Percentiles rank a stretch among this genome's conserved stretches.
phyloP scores from a whole-genome alignment of 1,140 invertebrate species.

The Campoletis sonorensis region DNA sequence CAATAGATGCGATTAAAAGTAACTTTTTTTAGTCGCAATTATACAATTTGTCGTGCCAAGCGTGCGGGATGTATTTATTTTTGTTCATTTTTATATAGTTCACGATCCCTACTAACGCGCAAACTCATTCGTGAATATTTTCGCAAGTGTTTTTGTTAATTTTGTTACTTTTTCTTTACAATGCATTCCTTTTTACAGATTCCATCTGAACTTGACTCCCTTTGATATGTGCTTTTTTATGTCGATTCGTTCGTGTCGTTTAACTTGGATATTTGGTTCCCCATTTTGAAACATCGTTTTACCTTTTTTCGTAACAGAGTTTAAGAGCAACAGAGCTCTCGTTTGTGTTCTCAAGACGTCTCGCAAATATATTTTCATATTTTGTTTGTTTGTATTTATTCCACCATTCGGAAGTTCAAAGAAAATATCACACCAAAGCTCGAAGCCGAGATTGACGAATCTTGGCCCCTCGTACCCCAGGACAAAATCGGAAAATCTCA shows the following conservation, averaged over 20 bases:
- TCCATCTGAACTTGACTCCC: not conserved
- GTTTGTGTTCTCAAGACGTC: not conserved
- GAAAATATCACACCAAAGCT: slow-evolving; percentile 11
- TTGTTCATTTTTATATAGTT: not conserved
- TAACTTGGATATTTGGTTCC: not conserved
- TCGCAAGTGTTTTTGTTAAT: too few relatives aligned
- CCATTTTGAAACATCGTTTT: not conserved
- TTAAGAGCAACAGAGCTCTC: not conserved
- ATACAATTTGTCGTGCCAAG: not conserved
- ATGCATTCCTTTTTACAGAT: not conserved
- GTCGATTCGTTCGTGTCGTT: not conserved
- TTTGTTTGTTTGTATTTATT: not conserved
- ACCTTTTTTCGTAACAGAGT: not conserved
- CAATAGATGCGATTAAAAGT: not conserved
- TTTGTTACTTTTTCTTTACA: not conserved
- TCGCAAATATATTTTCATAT: not conserved
- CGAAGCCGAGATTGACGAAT: slow-evolving; percentile 6
- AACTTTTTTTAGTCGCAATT: not conserved
- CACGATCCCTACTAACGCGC: not conserved
- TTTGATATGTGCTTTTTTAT: slow-evolving; percentile 9
- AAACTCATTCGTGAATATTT: too few relatives aligned
- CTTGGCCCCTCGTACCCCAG: slow-evolving; percentile 15
- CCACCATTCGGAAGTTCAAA: not conserved
- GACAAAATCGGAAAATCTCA: not conserved
- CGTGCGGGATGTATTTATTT: not conserved